Evolutionary conservation across 1,140 invertebrate genomes (phyloP).

Genomic region (Melipona quadrifasciata): DNA sequence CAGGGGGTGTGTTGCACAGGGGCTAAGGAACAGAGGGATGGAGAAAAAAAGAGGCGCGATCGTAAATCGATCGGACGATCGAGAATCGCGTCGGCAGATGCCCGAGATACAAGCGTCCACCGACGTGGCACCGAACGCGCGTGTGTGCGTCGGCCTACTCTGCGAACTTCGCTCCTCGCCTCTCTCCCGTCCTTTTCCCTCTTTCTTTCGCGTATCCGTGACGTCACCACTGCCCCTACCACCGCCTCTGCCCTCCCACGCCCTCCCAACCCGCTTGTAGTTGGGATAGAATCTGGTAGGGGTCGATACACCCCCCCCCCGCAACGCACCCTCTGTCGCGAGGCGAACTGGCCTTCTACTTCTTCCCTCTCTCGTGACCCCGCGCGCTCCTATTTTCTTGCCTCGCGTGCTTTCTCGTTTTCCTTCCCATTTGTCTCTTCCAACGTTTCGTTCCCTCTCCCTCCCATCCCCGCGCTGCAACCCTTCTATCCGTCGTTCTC

Average conservation of each 20-base stretch:
- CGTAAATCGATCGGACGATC: slow-evolving; percentile 43
- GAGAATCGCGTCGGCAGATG: slow-evolving; percentile 31
- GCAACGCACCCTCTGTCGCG: neutral
- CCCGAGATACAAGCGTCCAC: slow-evolving; percentile 8
- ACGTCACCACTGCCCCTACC: slow-evolving; percentile 61
- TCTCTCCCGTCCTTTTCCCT: slow-evolving; percentile 7
- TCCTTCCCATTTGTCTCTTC: slow-evolving; percentile 27
- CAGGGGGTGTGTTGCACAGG: neutral
- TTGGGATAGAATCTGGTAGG: slow-evolving; percentile 73
- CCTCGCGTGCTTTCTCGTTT: slow-evolving; percentile 6
- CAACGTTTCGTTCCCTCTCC: neutral
- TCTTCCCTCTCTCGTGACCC: neutral
- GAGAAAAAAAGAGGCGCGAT: neutral
- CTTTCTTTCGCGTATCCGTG: slow-evolving; percentile 65
- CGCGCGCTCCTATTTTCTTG: neutral
- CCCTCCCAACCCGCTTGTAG: neutral
- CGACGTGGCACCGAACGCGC: neutral
- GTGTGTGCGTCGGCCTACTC: slow-evolving; percentile 55
- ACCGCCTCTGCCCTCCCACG: slow-evolving; percentile 1
- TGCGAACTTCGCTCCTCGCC: slow-evolving; percentile 52
- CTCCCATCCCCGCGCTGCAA: neutral
- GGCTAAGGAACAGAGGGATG: neutral
- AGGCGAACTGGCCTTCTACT: slow-evolving; percentile 5
- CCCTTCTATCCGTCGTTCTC: neutral
- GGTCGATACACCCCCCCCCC: slow-evolving; percentile 78